These are phyloP conservation scores for Scytalopus superciliaris DNA, from an alignment of 2,113 vertebrate genomes.

Conservation along the genomic window DNA sequence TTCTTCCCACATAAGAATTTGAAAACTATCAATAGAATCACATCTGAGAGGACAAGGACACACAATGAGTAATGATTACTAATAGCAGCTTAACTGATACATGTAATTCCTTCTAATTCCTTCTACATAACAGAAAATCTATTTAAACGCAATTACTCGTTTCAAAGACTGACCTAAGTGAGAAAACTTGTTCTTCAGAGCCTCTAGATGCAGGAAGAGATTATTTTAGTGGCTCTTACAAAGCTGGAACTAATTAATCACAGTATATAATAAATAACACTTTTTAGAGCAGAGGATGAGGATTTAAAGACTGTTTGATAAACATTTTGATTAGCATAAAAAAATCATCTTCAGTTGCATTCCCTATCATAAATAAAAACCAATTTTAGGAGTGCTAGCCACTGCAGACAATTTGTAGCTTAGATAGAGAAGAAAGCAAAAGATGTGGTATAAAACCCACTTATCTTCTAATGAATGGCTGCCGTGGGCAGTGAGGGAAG, in stretches of 20 bases:
- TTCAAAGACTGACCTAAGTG: background rate
- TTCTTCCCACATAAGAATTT: background rate
- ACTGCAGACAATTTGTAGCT: background rate
- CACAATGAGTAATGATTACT: background rate
- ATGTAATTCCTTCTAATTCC: rapidly evolving
- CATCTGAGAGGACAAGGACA: background rate
- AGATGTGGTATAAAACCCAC: background rate
- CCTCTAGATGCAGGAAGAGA: background rate
- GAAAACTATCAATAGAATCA: background rate
- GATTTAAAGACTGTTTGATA: background rate
- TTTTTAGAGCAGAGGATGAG: background rate
- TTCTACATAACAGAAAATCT: background rate
- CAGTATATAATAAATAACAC: background rate
- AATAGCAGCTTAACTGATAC: background rate
- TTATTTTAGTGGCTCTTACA: background rate
- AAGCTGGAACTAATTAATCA: background rate
- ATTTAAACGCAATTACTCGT: background rate
- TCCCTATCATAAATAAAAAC: background rate
- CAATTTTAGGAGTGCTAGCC: background rate
- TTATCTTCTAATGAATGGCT: background rate
- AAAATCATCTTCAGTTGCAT: background rate
- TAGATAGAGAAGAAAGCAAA: background rate
- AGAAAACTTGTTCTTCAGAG: background rate
- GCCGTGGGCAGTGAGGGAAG: no score
- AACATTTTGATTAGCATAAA: background rate